Percentiles rank a stretch among this genome's conserved stretches.
These are phyloP conservation scores for Hippoglossus hippoglossus DNA, from an alignment of 2,797 vertebrate genomes.

Conservation along the genomic window DNA sequence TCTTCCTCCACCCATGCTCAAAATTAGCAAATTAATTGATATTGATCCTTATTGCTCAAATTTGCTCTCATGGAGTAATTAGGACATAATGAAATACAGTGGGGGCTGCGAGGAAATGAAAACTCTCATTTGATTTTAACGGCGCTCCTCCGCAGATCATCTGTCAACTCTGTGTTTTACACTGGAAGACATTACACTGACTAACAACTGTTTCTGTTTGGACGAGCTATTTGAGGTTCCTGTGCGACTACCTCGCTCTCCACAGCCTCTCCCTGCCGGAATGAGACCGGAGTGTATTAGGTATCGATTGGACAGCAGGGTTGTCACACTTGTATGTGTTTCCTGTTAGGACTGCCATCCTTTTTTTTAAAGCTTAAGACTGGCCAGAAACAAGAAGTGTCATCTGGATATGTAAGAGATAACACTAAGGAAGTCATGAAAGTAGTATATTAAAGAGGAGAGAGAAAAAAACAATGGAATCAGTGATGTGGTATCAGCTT, in stretches of 20 bases:
- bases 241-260: too few species aligned
- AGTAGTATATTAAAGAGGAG: neutral
- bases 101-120: constrained; percentile 50
- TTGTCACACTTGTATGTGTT: neutral
- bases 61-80: constrained; percentile 58
- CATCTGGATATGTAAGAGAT: neutral
- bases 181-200: neutral
- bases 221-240: constrained; percentile 21
- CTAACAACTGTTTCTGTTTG: neutral
- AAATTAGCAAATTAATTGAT: constrained; percentile 70
- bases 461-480: neutral
- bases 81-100: constrained; percentile 62
- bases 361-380: constrained; percentile 1
- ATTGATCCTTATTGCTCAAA: constrained; percentile 64
- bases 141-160: constrained; percentile 2
- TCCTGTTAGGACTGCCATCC: neutral
- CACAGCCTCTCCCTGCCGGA: constrained; percentile 2
- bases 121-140: constrained; percentile 54
- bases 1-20: constrained; percentile 30
- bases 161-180: constrained; percentile 14
- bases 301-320: constrained; percentile 31
- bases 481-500: too few species aligned
- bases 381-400: neutral
- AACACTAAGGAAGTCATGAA: constrained; percentile 8
- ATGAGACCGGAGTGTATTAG: constrained; percentile 19